Percentiles rank a stretch among this genome's conserved stretches.
Evolutionary conservation across 2,113 vertebrate species (phyloP).

Genomic region (Epinephelus fuscoguttatus): DNA sequence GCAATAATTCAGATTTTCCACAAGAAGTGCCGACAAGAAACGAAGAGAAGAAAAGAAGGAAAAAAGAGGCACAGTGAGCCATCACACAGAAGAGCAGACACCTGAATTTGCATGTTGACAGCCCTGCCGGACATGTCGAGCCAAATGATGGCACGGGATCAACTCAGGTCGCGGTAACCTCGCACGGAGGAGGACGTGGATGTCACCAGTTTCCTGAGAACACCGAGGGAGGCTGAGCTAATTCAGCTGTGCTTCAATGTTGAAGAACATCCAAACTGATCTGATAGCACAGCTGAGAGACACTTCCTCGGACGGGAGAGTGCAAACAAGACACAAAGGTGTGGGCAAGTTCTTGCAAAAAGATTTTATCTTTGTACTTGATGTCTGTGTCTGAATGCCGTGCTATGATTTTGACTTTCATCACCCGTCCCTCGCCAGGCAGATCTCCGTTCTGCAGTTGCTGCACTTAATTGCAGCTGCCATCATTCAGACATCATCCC

Average conservation of each 20-base stretch:
- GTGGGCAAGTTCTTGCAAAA: not conserved
- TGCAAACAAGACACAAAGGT: not conserved
- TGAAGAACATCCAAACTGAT: not conserved
- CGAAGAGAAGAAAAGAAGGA: not conserved
- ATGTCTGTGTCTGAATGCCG: slow-evolving; percentile 3
- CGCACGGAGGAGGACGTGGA: slow-evolving; percentile 46
- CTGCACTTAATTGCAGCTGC: slow-evolving; percentile 33
- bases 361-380: not conserved
- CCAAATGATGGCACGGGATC: not conserved
- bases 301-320: not conserved
- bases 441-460: slow-evolving; percentile 5
- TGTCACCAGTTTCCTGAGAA: slow-evolving; percentile 62
- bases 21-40: not conserved
- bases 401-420: slow-evolving; percentile 11
- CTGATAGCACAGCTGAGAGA: not conserved
- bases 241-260: slow-evolving; percentile 59
- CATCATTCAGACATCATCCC: slow-evolving; percentile 35
- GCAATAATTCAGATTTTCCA: not conserved
- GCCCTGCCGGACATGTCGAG: slow-evolving; percentile 1
- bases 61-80: no score
- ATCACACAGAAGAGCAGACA: not conserved
- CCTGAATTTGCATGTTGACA: not conserved
- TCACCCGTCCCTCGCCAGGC: not conserved
- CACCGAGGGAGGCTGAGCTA: slow-evolving; percentile 63
- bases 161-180: slow-evolving; percentile 64